Conservation (phyloP, 2,113 vertebrate species). For the human (Homo sapiens) region DNA sequence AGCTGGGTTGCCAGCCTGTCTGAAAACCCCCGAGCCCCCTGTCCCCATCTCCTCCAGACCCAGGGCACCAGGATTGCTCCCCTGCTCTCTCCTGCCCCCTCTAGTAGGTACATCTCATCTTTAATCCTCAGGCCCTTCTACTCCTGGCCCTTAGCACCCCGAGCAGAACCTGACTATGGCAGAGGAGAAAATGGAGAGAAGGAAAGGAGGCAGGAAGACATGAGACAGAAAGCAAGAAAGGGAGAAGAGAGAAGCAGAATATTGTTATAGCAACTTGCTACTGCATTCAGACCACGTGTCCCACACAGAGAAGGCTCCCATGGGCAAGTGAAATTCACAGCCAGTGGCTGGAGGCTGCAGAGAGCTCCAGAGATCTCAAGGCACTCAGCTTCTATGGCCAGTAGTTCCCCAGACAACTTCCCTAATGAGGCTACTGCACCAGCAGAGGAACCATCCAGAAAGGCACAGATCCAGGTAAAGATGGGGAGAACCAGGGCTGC, state of each 20-base stretch:
- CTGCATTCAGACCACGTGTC: background rate
- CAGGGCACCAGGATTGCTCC: background rate
- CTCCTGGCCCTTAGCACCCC: background rate
- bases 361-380: background rate
- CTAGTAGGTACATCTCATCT: background rate
- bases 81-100: background rate
- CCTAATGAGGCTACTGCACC: background rate
- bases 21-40: background rate
- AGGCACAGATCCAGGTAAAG: background rate
- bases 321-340: background rate
- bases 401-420: background rate
- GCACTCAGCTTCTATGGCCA: background rate
- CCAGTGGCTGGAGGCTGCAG: background rate
- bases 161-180: background rate
- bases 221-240: background rate
- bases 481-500: background rate
- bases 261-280: background rate
- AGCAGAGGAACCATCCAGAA: background rate
- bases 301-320: background rate
- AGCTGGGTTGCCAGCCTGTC: background rate
- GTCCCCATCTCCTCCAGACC: background rate
- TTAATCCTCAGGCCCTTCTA: background rate
- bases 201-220: background rate
- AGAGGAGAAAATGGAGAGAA: background rate
- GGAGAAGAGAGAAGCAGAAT: background rate